These are phyloP conservation scores for Lethrus apterus DNA, from an alignment of 1,140 invertebrate species.

Conservation along the genomic window DNA sequence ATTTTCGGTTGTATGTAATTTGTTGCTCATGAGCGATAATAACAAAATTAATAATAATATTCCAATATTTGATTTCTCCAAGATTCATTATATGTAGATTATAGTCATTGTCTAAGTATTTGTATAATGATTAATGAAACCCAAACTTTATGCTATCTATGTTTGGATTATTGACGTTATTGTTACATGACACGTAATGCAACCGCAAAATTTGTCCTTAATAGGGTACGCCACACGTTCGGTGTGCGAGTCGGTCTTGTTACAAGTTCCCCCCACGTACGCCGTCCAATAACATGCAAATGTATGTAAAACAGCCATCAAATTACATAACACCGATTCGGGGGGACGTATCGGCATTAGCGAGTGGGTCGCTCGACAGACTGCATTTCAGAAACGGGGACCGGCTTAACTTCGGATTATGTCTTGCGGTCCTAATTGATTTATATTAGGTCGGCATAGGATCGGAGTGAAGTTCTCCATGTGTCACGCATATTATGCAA, in stretches of 20 bases:
- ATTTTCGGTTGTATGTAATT: too few species aligned
- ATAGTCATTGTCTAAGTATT: too few species aligned
- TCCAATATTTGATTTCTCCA: too few species aligned
- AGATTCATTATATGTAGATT: too few species aligned
- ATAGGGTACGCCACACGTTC: constrained; percentile 23
- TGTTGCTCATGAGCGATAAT: too few species aligned
- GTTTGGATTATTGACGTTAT: too few species aligned
- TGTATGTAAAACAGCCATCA: constrained; percentile 37
- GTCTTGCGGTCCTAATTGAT: constrained; percentile 15
- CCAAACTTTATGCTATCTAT: too few species aligned
- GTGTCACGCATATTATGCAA: constrained; percentile 10
- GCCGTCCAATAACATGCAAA: constrained; percentile 36
- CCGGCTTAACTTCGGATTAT: constrained; percentile 14
- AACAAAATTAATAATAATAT: too few species aligned
- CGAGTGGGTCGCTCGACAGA: constrained; percentile 3
- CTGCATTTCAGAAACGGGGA: constrained; percentile 8
- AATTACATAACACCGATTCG: constrained; percentile 32
- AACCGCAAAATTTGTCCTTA: too few species aligned
- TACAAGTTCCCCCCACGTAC: constrained; percentile 20
- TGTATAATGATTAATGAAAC: too few species aligned
- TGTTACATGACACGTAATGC: too few species aligned
- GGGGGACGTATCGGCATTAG: constrained; percentile 13
- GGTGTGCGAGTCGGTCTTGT: constrained; percentile 20
- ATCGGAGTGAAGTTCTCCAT: too few species aligned
- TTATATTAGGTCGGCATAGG: constrained; percentile 15